Conservation (phyloP, 2,797 vertebrate genomes). For the Lacerta viridis region DNA sequence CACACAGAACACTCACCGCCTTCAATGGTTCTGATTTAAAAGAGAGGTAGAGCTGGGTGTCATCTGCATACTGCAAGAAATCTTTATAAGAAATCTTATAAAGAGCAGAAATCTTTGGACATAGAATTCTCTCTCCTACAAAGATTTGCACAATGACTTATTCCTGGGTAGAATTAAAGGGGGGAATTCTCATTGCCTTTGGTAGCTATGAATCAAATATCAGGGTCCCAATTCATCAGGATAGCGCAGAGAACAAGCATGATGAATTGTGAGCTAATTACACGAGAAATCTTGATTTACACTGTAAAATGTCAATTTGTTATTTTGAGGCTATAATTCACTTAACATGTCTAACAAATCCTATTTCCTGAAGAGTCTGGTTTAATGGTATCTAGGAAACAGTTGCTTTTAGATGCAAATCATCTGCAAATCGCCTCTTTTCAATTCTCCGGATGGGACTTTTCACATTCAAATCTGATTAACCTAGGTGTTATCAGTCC, state of each 20-base stretch:
- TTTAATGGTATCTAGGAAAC: conserved; percentile 19
- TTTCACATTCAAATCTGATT: conserved; percentile 31
- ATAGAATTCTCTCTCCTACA: neutral
- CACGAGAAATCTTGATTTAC: neutral
- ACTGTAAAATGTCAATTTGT: conserved; percentile 14
- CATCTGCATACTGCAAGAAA: no score
- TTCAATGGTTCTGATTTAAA: no score
- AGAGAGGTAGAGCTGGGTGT: no score
- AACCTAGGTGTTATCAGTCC: conserved; percentile 1
- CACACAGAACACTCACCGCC: no score
- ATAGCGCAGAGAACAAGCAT: neutral
- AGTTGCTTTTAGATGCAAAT: conserved; percentile 27
- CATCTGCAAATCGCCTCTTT: neutral
- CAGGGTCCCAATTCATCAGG: neutral
- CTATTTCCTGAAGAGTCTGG: neutral
- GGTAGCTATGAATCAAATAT: conserved; percentile 5
- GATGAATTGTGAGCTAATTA: conserved; percentile 30
- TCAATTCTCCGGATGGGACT: conserved; percentile 2
- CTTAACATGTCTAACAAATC: neutral
- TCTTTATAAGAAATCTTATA: neutral
- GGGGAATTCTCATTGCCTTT: conserved; percentile 3
- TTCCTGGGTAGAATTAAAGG: conserved; percentile 4
- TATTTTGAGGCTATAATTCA: conserved; percentile 13
- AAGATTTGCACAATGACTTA: conserved; percentile 1
- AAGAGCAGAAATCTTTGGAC: neutral